phyloP scores from a whole-genome alignment of 2,113 vertebrate genomes.

The Menidia beryllina region DNA sequence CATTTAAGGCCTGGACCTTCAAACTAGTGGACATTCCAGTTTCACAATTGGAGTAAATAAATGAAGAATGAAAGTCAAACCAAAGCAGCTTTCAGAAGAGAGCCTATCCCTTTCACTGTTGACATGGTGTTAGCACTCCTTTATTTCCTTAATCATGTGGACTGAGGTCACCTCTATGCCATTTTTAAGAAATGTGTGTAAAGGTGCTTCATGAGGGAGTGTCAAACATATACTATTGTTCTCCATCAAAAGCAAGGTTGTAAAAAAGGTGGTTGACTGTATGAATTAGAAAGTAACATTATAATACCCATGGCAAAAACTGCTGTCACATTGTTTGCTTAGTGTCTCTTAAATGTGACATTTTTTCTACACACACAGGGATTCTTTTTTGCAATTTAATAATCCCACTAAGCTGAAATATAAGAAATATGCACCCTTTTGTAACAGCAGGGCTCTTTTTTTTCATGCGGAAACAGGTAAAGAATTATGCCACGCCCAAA shows the following conservation, averaged over 20 bases:
- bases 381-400: conserved; percentile 41
- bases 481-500: conserved; percentile 9
- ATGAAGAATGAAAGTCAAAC: conserved; percentile 5
- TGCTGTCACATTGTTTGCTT: neutral
- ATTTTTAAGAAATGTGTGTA: neutral
- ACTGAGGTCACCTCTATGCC: neutral
- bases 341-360: conserved; percentile 3
- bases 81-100: conserved; percentile 5
- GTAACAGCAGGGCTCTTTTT: conserved; percentile 13
- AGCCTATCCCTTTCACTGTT: conserved; percentile 6
- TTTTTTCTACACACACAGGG: conserved; percentile 6
- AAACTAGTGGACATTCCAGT: conserved; percentile 16
- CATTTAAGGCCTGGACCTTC: neutral
- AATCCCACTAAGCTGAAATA: neutral
- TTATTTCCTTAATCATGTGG: neutral
- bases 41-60: conserved; percentile 28
- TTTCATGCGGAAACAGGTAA: neutral
- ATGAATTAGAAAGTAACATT: neutral
- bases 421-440: neutral
- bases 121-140: neutral
- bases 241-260: neutral
- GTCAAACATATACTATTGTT: neutral
- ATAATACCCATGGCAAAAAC: neutral
- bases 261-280: neutral
- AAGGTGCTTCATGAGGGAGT: neutral